A percentile compares a stretch with the other conserved stretches of the same genome.
Evolutionary conservation across 2,888 invertebrate genomes (phyloP).

Genomic region (Hyles lineata): DNA sequence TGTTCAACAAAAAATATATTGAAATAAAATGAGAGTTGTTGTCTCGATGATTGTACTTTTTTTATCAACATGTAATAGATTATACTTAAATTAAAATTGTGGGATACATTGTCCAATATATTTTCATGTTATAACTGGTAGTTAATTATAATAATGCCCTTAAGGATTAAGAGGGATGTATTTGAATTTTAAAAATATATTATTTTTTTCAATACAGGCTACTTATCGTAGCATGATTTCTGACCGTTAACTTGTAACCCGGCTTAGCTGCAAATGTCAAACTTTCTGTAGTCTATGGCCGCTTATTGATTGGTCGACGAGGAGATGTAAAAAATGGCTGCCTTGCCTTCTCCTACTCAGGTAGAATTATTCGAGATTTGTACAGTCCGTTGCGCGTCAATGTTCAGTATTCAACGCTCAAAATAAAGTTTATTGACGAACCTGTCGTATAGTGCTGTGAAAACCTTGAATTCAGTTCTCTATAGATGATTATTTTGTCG

Average conservation of each 20-base stretch:
- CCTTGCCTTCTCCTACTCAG: constrained; percentile 94
- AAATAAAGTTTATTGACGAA: constrained; percentile 49
- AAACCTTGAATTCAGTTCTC: constrained; percentile 39
- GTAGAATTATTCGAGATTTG: constrained; percentile 83
- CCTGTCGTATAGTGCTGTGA: constrained; percentile 55
- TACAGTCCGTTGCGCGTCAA: constrained; percentile 53
- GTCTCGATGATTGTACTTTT: background rate
- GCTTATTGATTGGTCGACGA: constrained; percentile 84
- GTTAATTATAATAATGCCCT: too few species aligned
- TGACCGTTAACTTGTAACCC: background rate
- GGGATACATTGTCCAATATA: background rate
- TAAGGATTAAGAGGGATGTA: background rate
- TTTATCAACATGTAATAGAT: background rate
- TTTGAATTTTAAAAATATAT: background rate
- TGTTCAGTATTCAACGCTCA: constrained; percentile 40
- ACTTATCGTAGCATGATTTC: background rate
- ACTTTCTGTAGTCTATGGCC: constrained; percentile 63
- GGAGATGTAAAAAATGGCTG: constrained; percentile 91
- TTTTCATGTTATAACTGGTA: background rate
- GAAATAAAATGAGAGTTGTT: constrained; percentile 4
- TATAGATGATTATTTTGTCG: constrained; percentile 53
- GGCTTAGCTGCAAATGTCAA: constrained; percentile 58
- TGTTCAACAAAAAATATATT: background rate
- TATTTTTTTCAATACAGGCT: too few species aligned
- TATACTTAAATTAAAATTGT: background rate